Evolutionary conservation across 2,888 invertebrate species (phyloP), one percentile per base, ranked within the genome.

Genomic region (Caenorhabditis drosophilae): DNA sequence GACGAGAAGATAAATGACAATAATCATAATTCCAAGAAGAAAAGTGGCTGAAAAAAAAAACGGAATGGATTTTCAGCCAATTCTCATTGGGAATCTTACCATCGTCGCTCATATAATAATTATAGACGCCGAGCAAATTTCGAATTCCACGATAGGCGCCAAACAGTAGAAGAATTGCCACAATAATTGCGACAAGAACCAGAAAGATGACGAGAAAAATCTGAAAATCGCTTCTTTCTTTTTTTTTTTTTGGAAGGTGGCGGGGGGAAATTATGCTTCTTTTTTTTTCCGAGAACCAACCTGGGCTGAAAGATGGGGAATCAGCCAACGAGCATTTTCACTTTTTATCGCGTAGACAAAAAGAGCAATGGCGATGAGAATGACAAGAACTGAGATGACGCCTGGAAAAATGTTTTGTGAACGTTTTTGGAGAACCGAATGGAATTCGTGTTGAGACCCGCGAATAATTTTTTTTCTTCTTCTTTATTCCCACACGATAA

Each of bases 201-300:
- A 82, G 64, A 58, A 81, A 81, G 44, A 81, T 69, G 34, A 82
- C 82, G 46, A 82, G 68, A 64, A 82, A 82, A 52, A 82, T 76
- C 73, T 81, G 72, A 18, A 73, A 64, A 1, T 7, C 20, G 16
- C 22, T n/a, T 9, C 11, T 9, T n/a, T n/a, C n/a, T n/a, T n/a
- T n/a, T n/a, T n/a, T n/a, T n/a, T n/a, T n/a, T n/a, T n/a, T n/a
- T n/a, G n/a, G n/a, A n/a, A n/a, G n/a, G n/a, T n/a, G n/a, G n/a
- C n/a, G n/a, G n/a, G n/a, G n/a, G n/a, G n/a, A n/a, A n/a, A n/a
- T n/a, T n/a, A n/a, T n/a, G n/a, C n/a, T n/a, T n/a, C n/a, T n/a
- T n/a, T n/a, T n/a, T n/a, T n/a, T n/a, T n/a, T n/a, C n/a, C n/a
- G n/a, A n/a, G n/a, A n/a, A 11, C 16, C 15, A 9, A 77, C 77